A percentile compares a stretch with the other conserved stretches of the same genome.
phyloP scores from a whole-genome alignment of 1,140 invertebrate species.

The Lasioglossum baleicum region DNA sequence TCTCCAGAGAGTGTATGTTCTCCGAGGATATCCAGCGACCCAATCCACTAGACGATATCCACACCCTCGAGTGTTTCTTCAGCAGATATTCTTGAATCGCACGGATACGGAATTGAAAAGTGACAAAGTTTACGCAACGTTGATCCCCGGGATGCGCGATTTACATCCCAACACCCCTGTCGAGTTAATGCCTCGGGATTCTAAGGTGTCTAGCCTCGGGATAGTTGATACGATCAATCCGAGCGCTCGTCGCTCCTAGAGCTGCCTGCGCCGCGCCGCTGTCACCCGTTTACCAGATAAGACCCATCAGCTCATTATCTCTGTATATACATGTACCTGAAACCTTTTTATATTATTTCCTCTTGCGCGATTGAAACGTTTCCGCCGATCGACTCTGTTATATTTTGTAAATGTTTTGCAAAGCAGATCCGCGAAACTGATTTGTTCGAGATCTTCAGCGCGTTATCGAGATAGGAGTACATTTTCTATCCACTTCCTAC shows the following conservation, averaged over 20 bases:
- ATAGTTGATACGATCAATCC: background rate
- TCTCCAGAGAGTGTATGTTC: background rate
- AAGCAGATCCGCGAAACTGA: no score
- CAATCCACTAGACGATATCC: conserved; percentile 30
- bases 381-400: no score
- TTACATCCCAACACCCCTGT: background rate
- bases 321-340: no score
- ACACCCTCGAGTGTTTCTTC: background rate
- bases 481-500: no score
- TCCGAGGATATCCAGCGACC: conserved; percentile 24
- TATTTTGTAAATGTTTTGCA: no score
- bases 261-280: background rate
- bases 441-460: no score
- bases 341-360: no score
- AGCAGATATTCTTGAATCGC: background rate
- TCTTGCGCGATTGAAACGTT: no score
- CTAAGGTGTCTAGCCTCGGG: background rate
- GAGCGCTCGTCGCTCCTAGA: background rate
- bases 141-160: background rate
- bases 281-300: no score
- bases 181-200: background rate
- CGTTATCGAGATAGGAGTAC: no score
- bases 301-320: no score
- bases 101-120: conserved; percentile 6
- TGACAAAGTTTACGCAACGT: background rate